A percentile compares a stretch with the other conserved stretches of the same genome.
These are phyloP conservation scores for Epinotia bilunana DNA, from an alignment of 2,888 invertebrate genomes.

Conservation along the genomic window DNA sequence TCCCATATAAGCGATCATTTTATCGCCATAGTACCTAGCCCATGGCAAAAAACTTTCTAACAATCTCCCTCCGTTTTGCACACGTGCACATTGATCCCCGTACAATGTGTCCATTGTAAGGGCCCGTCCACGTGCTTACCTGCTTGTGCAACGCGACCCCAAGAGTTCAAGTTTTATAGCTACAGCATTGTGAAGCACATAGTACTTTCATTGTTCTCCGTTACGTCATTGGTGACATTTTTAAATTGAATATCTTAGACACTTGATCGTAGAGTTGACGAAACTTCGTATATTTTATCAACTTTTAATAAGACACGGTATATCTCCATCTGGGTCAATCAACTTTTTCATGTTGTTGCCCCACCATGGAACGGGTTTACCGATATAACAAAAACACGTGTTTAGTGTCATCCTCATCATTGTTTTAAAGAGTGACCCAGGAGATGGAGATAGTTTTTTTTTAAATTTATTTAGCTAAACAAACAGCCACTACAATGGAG, in stretches of 20 bases:
- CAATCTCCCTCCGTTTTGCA: slow-evolving; percentile 5
- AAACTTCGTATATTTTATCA: too few species aligned
- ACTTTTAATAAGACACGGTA: too few species aligned
- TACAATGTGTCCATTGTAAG: slow-evolving; percentile 38
- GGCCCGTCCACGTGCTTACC: slow-evolving; percentile 55
- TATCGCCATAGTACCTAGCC: background rate
- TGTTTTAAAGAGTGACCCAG: too few species aligned
- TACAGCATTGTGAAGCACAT: slow-evolving; percentile 15
- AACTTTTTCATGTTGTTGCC: too few species aligned
- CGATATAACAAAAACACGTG: too few species aligned
- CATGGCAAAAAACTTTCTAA: slow-evolving; percentile 15
- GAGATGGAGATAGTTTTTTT: too few species aligned
- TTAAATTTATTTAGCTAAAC: too few species aligned
- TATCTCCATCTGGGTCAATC: too few species aligned
- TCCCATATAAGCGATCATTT: background rate
- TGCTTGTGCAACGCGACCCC: slow-evolving; percentile 53
- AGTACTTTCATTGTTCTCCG: slow-evolving; percentile 39
- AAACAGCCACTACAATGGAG: too few species aligned
- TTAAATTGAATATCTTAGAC: slow-evolving; percentile 22
- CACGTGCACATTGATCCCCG: slow-evolving; percentile 27
- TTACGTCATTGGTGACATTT: slow-evolving; percentile 31
- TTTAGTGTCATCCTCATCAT: too few species aligned
- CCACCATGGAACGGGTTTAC: too few species aligned
- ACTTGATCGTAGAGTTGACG: too few species aligned
- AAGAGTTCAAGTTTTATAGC: slow-evolving; percentile 45